Evolutionary conservation across 2,113 vertebrate species (phyloP), one percentile per base, ranked within the genome.

Genomic region (Hydropotes inermis): DNA sequence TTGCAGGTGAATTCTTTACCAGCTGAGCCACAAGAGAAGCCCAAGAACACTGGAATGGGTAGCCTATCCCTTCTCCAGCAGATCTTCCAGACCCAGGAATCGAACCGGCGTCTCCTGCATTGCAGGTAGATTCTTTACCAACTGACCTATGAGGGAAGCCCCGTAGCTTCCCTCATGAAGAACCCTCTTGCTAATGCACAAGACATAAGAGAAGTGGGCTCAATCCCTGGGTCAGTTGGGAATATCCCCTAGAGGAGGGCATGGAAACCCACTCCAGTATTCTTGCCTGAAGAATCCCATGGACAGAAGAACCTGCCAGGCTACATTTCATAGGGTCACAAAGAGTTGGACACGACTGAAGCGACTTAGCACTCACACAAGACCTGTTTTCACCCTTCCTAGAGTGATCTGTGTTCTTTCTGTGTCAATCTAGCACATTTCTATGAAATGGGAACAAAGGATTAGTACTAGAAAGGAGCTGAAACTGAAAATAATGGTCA

Each of bases 51-150:
- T 39, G n/a, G 67, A 70, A 0, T 70, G n/a, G 67, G 19, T 39
- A 70, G 67, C 67, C 64, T 70, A 36, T 36, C 64, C n/a, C 64
- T 70, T 70, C n/a, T 36, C 64, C 64, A 70, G n/a, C 1, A 1
- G 64, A 70, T 70, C n/a, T 36, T 70, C 64, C n/a, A 39, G n/a
- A 70, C 19, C 67, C n/a, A 70, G 67, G 67, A 39, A 23, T 70
- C n/a, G 0, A 70, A 36, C 67, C 0, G 0, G n/a, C 1, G 17
- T 74, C n/a, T 39, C 67, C n/a, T 13, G 21, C n/a, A 74, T 6
- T 74, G 67, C 36, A 74, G n/a, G 67, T 23, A 74, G 67, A 74
- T 74, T 74, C 19, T 74, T 39, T 74, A 74, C 36, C n/a, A 70
- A 12, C 67, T 39, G 19, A 70, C 10, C n/a, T 70, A 36, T 36